Conservation (phyloP, 2,888 invertebrate species). For the Pandemis heparana region DNA sequence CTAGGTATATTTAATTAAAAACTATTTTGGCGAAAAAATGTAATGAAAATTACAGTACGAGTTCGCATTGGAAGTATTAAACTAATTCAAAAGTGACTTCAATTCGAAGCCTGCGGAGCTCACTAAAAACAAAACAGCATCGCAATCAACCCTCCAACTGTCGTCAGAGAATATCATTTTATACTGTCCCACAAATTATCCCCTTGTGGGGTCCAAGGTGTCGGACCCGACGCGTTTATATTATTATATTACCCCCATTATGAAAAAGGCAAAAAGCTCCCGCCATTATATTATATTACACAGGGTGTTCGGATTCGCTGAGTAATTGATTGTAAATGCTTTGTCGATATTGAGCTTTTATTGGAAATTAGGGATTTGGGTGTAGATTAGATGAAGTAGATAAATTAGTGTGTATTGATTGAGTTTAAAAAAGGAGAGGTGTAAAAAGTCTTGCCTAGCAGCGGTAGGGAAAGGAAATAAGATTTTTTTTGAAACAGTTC, state of each 20-base stretch:
- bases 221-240: slow-evolving; percentile 17
- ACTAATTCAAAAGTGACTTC: not conserved
- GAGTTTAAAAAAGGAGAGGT: not conserved
- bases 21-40: not conserved
- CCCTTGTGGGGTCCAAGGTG: slow-evolving; percentile 22
- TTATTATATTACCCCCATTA: slow-evolving; percentile 22
- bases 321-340: slow-evolving; percentile 43
- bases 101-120: not conserved
- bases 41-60: not conserved
- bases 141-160: not conserved
- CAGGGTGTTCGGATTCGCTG: slow-evolving; percentile 39
- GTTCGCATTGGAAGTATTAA: not conserved
- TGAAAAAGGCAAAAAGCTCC: slow-evolving; percentile 24
- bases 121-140: slow-evolving; percentile 2
- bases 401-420: slow-evolving; percentile 7
- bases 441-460: not conserved
- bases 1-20: not conserved
- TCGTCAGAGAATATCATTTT: slow-evolving; percentile 10
- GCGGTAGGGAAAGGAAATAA: not conserved
- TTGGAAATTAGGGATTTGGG: not conserved
- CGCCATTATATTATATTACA: slow-evolving; percentile 39
- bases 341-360: slow-evolving; percentile 29
- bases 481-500: not conserved
- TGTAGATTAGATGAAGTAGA: not conserved
- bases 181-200: slow-evolving; percentile 14